Conservation (phyloP, 1,140 invertebrate genomes). For the Drosophila watanabei region DNA sequence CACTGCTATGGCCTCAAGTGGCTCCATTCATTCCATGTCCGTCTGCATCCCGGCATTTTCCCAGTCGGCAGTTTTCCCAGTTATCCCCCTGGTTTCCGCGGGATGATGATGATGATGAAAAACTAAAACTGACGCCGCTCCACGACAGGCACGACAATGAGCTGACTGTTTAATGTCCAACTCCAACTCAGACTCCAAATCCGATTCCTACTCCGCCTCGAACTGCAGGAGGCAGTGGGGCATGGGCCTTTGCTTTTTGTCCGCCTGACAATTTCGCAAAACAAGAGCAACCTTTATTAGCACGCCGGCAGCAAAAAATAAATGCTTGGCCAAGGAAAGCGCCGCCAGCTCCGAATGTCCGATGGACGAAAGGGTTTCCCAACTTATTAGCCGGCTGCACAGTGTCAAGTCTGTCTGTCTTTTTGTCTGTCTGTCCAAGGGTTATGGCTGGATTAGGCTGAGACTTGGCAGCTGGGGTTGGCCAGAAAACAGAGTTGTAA, state of each 20-base stretch:
- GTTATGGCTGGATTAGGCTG: conserved; percentile 58
- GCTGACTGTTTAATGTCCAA: conserved; percentile 76
- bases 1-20: conserved; percentile 77
- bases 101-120: conserved; percentile 61
- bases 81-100: conserved; percentile 1
- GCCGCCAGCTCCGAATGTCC: conserved; percentile 61
- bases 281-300: conserved; percentile 80
- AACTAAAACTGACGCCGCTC: conserved; percentile 71
- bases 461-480: conserved; percentile 17
- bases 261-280: conserved; percentile 55
- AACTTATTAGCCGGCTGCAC: conserved; percentile 64
- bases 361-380: conserved; percentile 73
- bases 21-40: conserved; percentile 60
- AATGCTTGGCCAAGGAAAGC: conserved; percentile 59
- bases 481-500: conserved; percentile 18
- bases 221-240: not conserved
- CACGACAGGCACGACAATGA: conserved; percentile 77
- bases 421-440: not conserved
- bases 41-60: conserved; percentile 21
- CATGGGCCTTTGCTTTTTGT: conserved; percentile 25
- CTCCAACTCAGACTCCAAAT: not conserved
- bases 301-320: conserved; percentile 43
- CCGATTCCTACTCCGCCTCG: not conserved
- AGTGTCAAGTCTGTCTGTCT: conserved; percentile 6
- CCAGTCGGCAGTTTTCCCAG: conserved; percentile 30